Evolutionary conservation across 2,888 invertebrate species (phyloP).

Genomic region (Augiades crinisus): DNA sequence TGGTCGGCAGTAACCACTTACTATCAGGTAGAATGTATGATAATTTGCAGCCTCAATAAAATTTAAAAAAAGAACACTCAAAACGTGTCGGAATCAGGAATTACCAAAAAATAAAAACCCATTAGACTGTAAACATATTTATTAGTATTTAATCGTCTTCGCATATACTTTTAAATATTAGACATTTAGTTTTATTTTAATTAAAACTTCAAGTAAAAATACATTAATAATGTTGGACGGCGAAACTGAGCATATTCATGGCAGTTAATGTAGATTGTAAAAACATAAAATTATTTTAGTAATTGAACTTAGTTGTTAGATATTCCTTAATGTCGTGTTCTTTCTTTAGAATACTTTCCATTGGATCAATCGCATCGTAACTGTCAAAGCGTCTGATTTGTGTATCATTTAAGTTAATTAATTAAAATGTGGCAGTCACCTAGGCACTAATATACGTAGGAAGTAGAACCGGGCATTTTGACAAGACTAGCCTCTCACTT

Average conservation of each 20-base stretch:
- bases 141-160: constrained; percentile 24
- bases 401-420: no score
- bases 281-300: constrained; percentile 8
- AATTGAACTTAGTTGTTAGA: neutral
- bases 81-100: no score
- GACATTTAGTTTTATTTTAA: constrained; percentile 21
- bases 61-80: no score
- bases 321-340: neutral
- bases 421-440: no score
- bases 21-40: no score
- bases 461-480: no score
- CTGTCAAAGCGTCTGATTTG: no score
- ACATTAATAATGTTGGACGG: constrained; percentile 41
- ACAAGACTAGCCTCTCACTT: no score
- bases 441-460: no score
- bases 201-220: constrained; percentile 42
- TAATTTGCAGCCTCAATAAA: no score
- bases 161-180: constrained; percentile 20
- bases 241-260: constrained; percentile 57
- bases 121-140: constrained; percentile 21
- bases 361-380: no score
- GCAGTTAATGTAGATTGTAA: constrained; percentile 41
- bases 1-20: constrained; percentile 67
- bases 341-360: neutral
- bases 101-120: neutral